phyloP scores from a whole-genome alignment of 2,113 vertebrate species.

The Donacobius atricapilla region DNA sequence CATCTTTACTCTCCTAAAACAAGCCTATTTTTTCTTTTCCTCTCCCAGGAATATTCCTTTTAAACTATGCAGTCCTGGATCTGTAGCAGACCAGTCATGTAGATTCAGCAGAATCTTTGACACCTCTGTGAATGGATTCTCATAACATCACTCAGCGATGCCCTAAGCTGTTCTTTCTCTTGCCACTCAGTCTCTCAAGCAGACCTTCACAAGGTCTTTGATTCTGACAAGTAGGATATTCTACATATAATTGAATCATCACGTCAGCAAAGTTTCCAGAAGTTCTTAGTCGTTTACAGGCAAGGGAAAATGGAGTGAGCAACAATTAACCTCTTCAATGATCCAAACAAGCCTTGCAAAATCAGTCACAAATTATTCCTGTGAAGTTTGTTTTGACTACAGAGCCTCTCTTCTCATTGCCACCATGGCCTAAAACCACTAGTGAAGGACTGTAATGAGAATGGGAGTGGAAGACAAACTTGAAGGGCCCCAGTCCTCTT shows the following conservation, averaged over 20 bases:
- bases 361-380: neutral
- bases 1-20: neutral
- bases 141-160: neutral
- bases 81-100: neutral
- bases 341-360: neutral
- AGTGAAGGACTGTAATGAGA: neutral
- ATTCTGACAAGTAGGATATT: neutral
- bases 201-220: neutral
- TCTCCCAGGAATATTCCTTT: neutral
- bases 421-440: neutral
- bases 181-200: neutral
- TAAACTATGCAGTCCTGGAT: neutral
- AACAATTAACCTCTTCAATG: neutral
- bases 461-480: neutral
- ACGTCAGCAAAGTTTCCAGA: neutral
- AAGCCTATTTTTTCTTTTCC: neutral
- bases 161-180: neutral
- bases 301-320: neutral
- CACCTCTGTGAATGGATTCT: neutral
- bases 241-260: neutral
- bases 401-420: neutral
- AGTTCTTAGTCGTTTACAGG: neutral
- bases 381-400: neutral
- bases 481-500: neutral
- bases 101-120: neutral